Base-by-base conservation (phyloP, 2,113 vertebrate genomes). In the Cottus gobio region DNA sequence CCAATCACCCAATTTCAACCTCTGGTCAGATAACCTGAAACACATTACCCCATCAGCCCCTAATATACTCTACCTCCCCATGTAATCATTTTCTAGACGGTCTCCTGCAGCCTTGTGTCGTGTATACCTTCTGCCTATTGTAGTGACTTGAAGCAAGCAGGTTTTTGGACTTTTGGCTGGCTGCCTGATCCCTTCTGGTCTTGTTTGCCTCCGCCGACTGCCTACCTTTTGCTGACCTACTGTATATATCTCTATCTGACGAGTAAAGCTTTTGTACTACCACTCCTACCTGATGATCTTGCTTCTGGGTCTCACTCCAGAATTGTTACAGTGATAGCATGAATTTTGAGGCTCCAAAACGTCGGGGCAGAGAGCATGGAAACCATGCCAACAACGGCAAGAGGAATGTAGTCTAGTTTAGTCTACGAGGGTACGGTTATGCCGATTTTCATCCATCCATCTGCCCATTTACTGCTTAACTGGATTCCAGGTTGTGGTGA, bases 81-180 rank as follows among this genome's bases (percentile, higher is more conserved):
- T 42, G 37, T 15, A 42, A 2, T 34, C 5, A 54, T 46, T 73
- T 63, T 73, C 10, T 39, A 56, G 11, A 5, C 64, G 44, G 16
- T 60, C 39, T 67, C 24, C 42, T 68, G 56, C 46, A 71, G 34
- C 28, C 57, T 70, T 39, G 34, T 56, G 79, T 60, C 42, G 52
- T 71, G 36, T 57, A 46, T 42, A 30, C 36, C 46, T 39, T 67
- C 52, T 76, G 76, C 57, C 52, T 54, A 66, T 57, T 20, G 67
- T 46, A 26, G 67, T 73, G 77, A 79, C 50, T 85, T 73, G 73
- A 80, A 75, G 71, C 36, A 62, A 77, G 69, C 58, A 57, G 61
- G 64, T 69, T 86, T 72, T 81, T 79, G 66, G 66, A 71, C 44
- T 72, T 73, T 74, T 90, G 88, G 83, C 88, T 71, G 77, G 64